Base-by-base conservation (phyloP, 2,888 invertebrate species). In the Sphecodes monilicornis region DNA sequence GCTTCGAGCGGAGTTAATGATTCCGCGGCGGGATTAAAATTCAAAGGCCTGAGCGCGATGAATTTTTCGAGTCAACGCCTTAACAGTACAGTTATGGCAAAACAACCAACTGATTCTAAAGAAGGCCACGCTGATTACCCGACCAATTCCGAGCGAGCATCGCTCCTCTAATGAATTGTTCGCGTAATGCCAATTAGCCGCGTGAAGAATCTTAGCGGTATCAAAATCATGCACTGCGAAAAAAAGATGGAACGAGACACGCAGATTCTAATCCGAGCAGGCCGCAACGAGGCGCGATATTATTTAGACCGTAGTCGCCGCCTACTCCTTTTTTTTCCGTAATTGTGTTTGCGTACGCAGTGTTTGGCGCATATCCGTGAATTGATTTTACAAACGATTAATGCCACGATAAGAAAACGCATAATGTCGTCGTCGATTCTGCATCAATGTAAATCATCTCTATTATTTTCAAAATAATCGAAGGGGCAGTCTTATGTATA, bases 151-250 rank as follows among this genome's bases (percentile, higher is more conserved):
- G 71, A 74, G 80, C 83, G 86, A 46, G 74, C 76, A 79, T 79
- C 68, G 79, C 73, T 79, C 83, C 76, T 82, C 76, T 86, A 86
- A 86, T 86, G 86, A 86, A 86, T 86, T 83, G 80, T 80, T 79
- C 86, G 77, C 79, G 77, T 73, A 84, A 81, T 80, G 84, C 81
- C 86, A 86, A 87, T 87, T 87, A 87, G 84, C 82, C 86, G 87
- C 86, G 86, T 78, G 82, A 79, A 80, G 80, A 86, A 86, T 78
- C 76, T 69, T 88, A 88, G 81, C 84, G 86, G 83, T 80, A 86
- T 84, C 86, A 69, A 88, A 86, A 86, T 82, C 82, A 80, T 76
- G 74, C 74, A 74, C 74, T 82, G 84, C 75, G 83, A 79, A 86
- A 84, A 84, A 86, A 78, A 64, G 76, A 80, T 82, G 76, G 82